These are phyloP conservation scores for Oncorhynchus kisutch DNA, from an alignment of 2,113 vertebrate species.

Conservation along the genomic window DNA sequence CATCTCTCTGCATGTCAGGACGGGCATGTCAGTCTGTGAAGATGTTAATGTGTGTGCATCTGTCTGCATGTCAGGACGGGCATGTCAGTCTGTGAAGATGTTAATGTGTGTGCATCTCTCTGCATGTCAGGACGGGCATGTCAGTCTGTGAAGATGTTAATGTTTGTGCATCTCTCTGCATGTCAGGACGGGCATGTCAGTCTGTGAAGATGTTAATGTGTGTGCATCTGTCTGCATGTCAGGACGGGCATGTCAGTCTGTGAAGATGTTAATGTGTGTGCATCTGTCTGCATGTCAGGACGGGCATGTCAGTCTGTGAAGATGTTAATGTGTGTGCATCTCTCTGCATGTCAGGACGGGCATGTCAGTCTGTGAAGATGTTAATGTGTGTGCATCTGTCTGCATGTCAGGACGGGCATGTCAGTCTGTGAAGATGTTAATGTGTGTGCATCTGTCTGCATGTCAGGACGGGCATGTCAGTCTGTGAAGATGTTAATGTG, in stretches of 20 bases:
- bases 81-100: neutral
- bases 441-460: neutral
- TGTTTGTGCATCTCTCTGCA: conserved; percentile 4
- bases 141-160: neutral
- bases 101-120: neutral
- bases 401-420: too few relatives aligned
- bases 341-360: too few relatives aligned
- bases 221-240: conserved; percentile 9
- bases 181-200: too few relatives aligned
- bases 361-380: neutral
- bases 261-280: neutral
- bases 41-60: neutral
- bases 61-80: too few relatives aligned
- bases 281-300: neutral
- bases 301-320: neutral
- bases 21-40: neutral
- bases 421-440: neutral
- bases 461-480: too few relatives aligned
- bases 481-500: neutral
- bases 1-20: neutral
- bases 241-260: too few relatives aligned
- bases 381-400: neutral
- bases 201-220: neutral
- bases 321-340: neutral
- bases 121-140: too few relatives aligned